Base-by-base conservation (phyloP, 2,888 invertebrate species). In the Ornithoptera alexandrae region DNA sequence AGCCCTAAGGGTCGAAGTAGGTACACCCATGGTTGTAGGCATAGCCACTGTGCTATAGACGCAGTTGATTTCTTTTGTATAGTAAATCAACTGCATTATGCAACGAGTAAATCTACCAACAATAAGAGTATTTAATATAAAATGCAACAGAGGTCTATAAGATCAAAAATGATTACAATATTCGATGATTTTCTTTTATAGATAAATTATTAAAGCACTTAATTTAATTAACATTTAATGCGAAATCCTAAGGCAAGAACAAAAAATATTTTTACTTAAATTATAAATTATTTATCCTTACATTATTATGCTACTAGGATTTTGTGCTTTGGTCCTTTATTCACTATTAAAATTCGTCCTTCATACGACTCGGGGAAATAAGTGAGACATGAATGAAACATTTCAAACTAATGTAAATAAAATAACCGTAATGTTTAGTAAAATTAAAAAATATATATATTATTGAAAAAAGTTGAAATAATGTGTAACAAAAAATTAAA, bases 81-180 rank as follows among this genome's bases (percentile, higher is more conserved):
- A 30, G 30, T 30, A 30, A 30, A 4, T 3, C 30, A 30, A 30
- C 30, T 30, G 30, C 5, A 39, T 10, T 10, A 39, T 10, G 10
- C 39, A 39, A 39, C 39, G 1, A 39, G 39, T 10, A 39, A 39
- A 39, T 39, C 39, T 39, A 39, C 39, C 39, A 39, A 39, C 10
- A 39, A 39, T 1, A 39, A 39, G 10, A 39, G 39, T 39, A 39
- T 39, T 39, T 39, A 39, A 39, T 39, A 39, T 74, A 58, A 68
- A 85, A 87, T 87, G 86, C 87, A 81, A 76, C 73, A 84, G 87
- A 88, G 87, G 87, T 87, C 86, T 83, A 78, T 20, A 62, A 57
- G 42, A 46, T 50, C n/a, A 39, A 64, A 24, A 63, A 3, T 20
- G 5, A 22, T 61, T 61, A 39, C 39, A 61, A 60, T 36, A 36